A percentile compares a stretch with the other conserved stretches of the same genome.
Evolutionary conservation across 2,797 vertebrate genomes (phyloP).

Genomic region (Gymnothorax javanicus): DNA sequence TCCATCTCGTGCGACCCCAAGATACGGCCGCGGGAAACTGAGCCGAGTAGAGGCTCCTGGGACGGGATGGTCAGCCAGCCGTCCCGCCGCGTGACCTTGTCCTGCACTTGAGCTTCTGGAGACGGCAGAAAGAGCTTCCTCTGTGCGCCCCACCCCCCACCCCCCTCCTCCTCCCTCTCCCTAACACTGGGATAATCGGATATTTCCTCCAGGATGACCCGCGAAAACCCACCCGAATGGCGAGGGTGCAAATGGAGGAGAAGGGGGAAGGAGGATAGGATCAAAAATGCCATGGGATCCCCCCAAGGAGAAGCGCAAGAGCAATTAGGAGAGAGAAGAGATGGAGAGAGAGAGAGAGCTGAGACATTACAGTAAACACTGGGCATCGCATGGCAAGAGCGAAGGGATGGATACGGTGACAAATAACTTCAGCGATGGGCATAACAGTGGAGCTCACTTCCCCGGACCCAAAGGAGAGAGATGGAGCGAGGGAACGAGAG

Average conservation of each 20-base stretch:
- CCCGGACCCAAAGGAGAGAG: constrained; percentile 34
- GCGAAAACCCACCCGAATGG: constrained; percentile 69
- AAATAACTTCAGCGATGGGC: constrained; percentile 72
- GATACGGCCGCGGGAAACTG: neutral
- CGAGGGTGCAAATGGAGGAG: constrained; percentile 69
- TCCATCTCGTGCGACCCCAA: neutral
- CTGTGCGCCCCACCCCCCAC: constrained; percentile 43
- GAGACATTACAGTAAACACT: constrained; percentile 53
- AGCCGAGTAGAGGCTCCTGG: neutral
- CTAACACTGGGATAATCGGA: constrained; percentile 68
- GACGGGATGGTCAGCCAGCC: constrained; percentile 45
- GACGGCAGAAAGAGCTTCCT: constrained; percentile 65
- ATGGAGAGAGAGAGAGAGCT: neutral
- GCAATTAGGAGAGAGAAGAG: constrained; percentile 63
- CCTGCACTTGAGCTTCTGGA: constrained; percentile 73
- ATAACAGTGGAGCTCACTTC: constrained; percentile 32
- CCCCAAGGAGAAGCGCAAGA: constrained; percentile 61
- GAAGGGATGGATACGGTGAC: constrained; percentile 71
- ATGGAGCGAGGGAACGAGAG: constrained; percentile 36
- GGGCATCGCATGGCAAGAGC: constrained; percentile 71
- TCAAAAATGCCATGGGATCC: constrained; percentile 65
- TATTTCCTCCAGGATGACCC: constrained; percentile 80
- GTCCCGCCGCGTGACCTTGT: constrained; percentile 74
- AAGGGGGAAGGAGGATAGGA: constrained; percentile 42
- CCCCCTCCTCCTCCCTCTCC: neutral